Evolutionary conservation across 1,140 invertebrate genomes (phyloP), one percentile per base, ranked within the genome.

Genomic region (Drosophila insularis): DNA sequence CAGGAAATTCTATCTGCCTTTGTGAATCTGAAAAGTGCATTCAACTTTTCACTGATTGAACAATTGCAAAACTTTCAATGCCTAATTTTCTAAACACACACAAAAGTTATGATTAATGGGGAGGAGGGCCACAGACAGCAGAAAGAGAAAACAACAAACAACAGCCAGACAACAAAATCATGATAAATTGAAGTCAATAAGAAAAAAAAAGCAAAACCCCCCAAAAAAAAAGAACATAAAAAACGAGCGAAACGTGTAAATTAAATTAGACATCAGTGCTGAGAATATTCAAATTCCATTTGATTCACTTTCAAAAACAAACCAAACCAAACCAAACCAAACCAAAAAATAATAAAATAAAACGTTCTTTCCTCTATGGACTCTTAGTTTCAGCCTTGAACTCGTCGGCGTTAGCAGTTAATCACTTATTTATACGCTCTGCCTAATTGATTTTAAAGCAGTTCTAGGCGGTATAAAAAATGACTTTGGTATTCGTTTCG

Each of bases 381-480:
- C 39, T 61, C 68, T 63, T 27, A 32, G 43, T 65, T 46, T 80
- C 65, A 73, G 74, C 82, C 82, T 87, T 87, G 84, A 87, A 87
- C 82, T 71, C 84, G 35, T 56, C 61, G 40, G 60, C 53, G 54
- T 74, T 65, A 37, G 27, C 67, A 50, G 55, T 79, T 86, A 87
- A 86, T 86, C 89, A 66, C 53, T 81, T 85, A 79, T 81, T 79
- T 86, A 89, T 71, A 55, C 71, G 54, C 32, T 54, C 35, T 58
- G 58, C 65, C 70, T 74, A 86, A 86, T 86, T 86, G 74, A 86
- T 78, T 86, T 81, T 70, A 43, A 82, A 87, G 69, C 76, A 72
- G 75, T 80, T 87, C 72, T 80, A 63, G 69, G 31, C 46, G 39
- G n/a, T 39, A 55, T 40, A 68, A 63, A 60, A 55, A 39, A 32